Evolutionary conservation across 2,113 vertebrate species (phyloP), one percentile per base, ranked within the genome.

Genomic region (Bambusicola thoracicus): DNA sequence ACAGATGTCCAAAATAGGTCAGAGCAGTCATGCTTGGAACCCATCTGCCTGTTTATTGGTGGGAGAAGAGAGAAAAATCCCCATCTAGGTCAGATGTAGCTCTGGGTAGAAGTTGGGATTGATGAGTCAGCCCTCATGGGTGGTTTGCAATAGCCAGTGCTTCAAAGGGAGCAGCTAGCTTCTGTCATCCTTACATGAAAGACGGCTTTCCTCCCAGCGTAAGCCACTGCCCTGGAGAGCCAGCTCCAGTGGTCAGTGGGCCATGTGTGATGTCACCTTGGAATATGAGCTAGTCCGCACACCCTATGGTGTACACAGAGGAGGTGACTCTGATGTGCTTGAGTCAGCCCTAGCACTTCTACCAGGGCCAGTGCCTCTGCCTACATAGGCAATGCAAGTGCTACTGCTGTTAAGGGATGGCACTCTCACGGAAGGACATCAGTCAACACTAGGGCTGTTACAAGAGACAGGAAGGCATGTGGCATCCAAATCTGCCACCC

Each of bases 401-500:
- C 6, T 58, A 34, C 38, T 38, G 46, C 8, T 48, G 13, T 3
- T 62, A 75, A 53, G 20, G 21, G 56, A 38, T 25, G 22, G 5
- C 25, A 34, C 0, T 13, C 38, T 73, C 3, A 1, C 2, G 40
- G 13, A 38, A 27, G 68, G 13, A 18, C 5, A 18, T 6, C n/a
- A 11, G 19, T 30, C 48, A 55, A 8, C 32, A 44, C 11, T 13
- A 7, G 32, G 4, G 2, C 24, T 83, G 24, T 19, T 67, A 0
- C 5, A 2, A 0, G 9, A 6, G 12, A 41, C 18, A 44, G 36
- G 16, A 46, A 19, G 38, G 77, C 62, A 49, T 27, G 17, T 0
- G 0, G 7, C 12, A 44, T 6, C 1, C 2, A 7, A 53, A 67
- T 72, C 27, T 86, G 10, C 16, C 34, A n/a, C 8, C 22, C 18